Percentiles rank a stretch among this genome's conserved stretches.
Conservation (phyloP, 1,140 invertebrate genomes). For the Cyclina sinensis region DNA sequence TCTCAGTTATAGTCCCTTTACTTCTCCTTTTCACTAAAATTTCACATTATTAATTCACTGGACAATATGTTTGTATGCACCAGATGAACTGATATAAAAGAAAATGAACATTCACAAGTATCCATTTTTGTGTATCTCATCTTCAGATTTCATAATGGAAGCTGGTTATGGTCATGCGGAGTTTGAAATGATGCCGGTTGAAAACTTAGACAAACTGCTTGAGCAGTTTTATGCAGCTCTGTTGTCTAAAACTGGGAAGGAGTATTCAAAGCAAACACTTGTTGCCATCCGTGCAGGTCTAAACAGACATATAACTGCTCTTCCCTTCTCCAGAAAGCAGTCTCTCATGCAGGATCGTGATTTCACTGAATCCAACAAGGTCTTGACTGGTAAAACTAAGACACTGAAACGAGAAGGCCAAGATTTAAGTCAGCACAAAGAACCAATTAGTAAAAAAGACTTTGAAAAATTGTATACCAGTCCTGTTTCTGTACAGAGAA, state of each 20-base stretch:
- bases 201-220: conserved; percentile 22
- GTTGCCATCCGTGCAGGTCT: not conserved
- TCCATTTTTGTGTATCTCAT: too few species aligned
- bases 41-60: too few species aligned
- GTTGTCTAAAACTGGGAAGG: not conserved
- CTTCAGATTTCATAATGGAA: conserved; percentile 29
- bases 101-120: too few species aligned
- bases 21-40: too few species aligned
- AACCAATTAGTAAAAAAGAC: conserved; percentile 33
- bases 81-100: too few species aligned
- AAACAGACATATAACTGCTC: not conserved
- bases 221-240: conserved; percentile 3
- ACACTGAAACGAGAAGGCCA: conserved; percentile 33
- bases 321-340: conserved; percentile 6
- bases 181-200: conserved; percentile 34
- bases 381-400: conserved; percentile 13
- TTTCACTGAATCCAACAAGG: conserved; percentile 2
- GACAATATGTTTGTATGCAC: not conserved
- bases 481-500: conserved; percentile 23
- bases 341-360: conserved; percentile 23
- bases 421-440: conserved; percentile 30
- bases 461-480: conserved; percentile 30
- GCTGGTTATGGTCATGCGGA: not conserved
- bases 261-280: conserved; percentile 17
- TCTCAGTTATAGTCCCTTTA: too few species aligned